Base-by-base conservation (phyloP, 2,888 invertebrate species). In the Polylopha cassiicola region DNA sequence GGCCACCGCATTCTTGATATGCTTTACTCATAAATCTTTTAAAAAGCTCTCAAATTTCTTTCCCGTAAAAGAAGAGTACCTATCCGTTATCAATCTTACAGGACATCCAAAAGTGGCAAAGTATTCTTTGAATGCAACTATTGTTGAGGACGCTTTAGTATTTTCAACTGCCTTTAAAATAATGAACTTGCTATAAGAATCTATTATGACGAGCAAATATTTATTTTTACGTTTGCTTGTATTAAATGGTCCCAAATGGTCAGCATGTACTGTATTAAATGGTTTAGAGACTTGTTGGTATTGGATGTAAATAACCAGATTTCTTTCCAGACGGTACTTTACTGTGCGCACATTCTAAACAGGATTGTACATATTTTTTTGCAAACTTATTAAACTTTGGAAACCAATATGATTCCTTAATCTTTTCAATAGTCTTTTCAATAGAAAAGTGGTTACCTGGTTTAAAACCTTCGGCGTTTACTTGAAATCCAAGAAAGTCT, bases 231-330 rank as follows among this genome's bases (percentile, higher is more conserved):
- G n/a, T 26, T 41, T 46, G 14, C 52, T 50, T 4, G 22, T 8
- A 9, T 31, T 32, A 24, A 48, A 51, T 3, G 48, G 48, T 0
- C 46, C 49, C 8, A 48, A 14, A 41, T 39, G 53, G 37, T 50
- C 54, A 39, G 37, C 38, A n/a, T 46, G 61, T 2, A 17, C 34
- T 34, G 45, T 59, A 10, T 48, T 42, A 33, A 51, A 48, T 1
- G 51, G 47, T 8, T 9, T 41, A 2, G 31, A n/a, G 2, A 41
- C 10, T 26, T 51, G n/a, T 51, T 2, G 37, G 39, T 5, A 51
- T 48, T 1, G 51, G 48, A 23, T 51, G 44, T 22, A 49, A 13
- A 6, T 23, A 32, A 1, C 47, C 48, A n/a, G 24, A 31, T 22
- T 38, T 43, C 27, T 36, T 44, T 14, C 39, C 38, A 2, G 37